Conservation (phyloP, 1,140 invertebrate genomes). For the Hycleus phaleratus region DNA sequence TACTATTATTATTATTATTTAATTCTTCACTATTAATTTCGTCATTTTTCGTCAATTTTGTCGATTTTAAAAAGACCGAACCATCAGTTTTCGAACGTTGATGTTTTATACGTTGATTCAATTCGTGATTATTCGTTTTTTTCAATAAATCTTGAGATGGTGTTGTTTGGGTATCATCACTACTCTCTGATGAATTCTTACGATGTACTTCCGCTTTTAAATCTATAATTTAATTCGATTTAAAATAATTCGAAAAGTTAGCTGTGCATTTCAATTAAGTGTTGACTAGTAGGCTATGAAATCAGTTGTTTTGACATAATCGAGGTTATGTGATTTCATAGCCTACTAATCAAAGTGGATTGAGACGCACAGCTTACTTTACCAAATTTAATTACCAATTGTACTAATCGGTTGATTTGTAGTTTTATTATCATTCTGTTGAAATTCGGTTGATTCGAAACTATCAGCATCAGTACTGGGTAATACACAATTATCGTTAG, state of each 20-base stretch:
- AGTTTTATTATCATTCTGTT: constrained; percentile 39
- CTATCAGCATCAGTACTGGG: constrained; percentile 44
- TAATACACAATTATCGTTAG: constrained; percentile 21
- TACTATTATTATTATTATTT: too few relatives aligned
- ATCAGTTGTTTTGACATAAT: too few relatives aligned
- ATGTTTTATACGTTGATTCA: constrained; percentile 1
- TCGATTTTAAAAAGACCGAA: neutral
- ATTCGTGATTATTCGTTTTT: constrained; percentile 15
- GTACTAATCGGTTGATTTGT: constrained; percentile 48
- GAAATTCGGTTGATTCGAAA: constrained; percentile 54
- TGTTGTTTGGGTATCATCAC: constrained; percentile 43
- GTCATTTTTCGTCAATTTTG: neutral
- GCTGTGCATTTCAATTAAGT: too few relatives aligned
- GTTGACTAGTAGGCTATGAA: too few relatives aligned
- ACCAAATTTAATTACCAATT: constrained; percentile 47
- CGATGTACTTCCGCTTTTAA: constrained; percentile 87
- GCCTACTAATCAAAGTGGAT: too few relatives aligned
- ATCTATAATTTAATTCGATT: constrained; percentile 45
- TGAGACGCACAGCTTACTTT: too few relatives aligned
- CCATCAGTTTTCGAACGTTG: constrained; percentile 22
- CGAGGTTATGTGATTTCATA: too few relatives aligned
- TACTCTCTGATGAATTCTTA: constrained; percentile 83
- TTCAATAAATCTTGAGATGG: neutral
- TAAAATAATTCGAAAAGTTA: neutral
- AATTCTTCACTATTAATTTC: too few relatives aligned